Evolutionary conservation across 2,888 invertebrate species (phyloP).

Genomic region (Caenorhabditis imperialis): DNA sequence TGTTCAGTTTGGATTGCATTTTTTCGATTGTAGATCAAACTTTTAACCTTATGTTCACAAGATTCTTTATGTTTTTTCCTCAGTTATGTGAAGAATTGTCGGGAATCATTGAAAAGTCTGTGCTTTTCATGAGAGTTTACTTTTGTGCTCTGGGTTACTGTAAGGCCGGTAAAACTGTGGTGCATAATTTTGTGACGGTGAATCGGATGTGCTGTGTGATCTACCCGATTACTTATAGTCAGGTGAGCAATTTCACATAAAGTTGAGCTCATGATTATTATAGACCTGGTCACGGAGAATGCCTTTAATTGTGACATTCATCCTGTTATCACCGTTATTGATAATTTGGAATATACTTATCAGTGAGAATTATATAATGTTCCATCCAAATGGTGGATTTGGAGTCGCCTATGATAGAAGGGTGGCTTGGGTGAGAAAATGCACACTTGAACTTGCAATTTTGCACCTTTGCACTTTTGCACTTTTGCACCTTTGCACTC

Average conservation of each 20-base stretch:
- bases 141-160: constrained; percentile 15
- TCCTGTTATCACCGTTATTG: constrained; percentile 16
- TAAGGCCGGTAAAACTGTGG: constrained; percentile 28
- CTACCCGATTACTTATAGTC: constrained; percentile 35
- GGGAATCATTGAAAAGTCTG: background rate
- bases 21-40: constrained; percentile 17
- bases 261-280: constrained; percentile 1
- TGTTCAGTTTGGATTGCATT: constrained; percentile 33
- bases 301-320: constrained; percentile 13
- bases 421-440: constrained; percentile 19
- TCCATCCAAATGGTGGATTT: constrained; percentile 29
- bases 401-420: constrained; percentile 16
- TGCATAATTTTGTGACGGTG: constrained; percentile 28
- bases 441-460: no score
- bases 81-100: constrained; percentile 26
- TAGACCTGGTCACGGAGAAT: constrained; percentile 26
- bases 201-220: constrained; percentile 48
- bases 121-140: constrained; percentile 32
- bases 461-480: no score
- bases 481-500: no score
- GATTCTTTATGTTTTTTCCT: constrained; percentile 32
- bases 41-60: constrained; percentile 9
- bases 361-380: constrained; percentile 8
- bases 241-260: constrained; percentile 5
- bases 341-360: constrained; percentile 31